Evolutionary conservation across 2,888 invertebrate species (phyloP), one percentile per base, ranked within the genome.

Genomic region (Scaptomyza flava): DNA sequence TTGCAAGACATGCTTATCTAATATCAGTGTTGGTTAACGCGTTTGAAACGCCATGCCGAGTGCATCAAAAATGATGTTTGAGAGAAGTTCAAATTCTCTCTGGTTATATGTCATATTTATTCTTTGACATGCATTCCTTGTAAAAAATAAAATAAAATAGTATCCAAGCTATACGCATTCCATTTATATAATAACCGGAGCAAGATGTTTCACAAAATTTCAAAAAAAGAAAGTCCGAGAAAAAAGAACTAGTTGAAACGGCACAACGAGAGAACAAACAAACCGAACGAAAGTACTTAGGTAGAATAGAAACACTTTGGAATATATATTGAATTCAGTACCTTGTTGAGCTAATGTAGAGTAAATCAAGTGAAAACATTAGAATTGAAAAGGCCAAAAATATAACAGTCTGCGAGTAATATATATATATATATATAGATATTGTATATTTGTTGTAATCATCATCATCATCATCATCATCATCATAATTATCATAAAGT

Each of bases 261-360:
- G 66, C 67, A 64, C 71, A 74, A 66, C 78, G 63, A 74, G 66
- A 70, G 67, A 87, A 79, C 86, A 70, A 87, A 87, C 76, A 82
- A 79, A 85, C 71, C 77, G 79, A 78, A 73, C 66, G 56, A 72
- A n/a, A 58, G 53, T 57, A 58, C 45, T 69, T 61, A 62, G 51
- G 56, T 58, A 70, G 57, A 50, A 71, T 62, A 62, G 47, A 62
- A 57, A 71, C 63, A 75, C 65, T 79, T 69, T 66, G 79, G 63
- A 43, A 70, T 73, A 73, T 63, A 75, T 66, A 75, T 72, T 59
- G 51, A 68, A 72, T 76, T 84, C 81, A 74, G 89, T 92, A 92
- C 92, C 92, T 92, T 92, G 92, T 92, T 92, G 92, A 92, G 89
- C 90, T 91, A 90, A 92, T 92, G 92, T 92, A 92, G 92, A 92